phyloP scores from a whole-genome alignment of 2,888 invertebrate genomes.

The Eupithecia inturbata region DNA sequence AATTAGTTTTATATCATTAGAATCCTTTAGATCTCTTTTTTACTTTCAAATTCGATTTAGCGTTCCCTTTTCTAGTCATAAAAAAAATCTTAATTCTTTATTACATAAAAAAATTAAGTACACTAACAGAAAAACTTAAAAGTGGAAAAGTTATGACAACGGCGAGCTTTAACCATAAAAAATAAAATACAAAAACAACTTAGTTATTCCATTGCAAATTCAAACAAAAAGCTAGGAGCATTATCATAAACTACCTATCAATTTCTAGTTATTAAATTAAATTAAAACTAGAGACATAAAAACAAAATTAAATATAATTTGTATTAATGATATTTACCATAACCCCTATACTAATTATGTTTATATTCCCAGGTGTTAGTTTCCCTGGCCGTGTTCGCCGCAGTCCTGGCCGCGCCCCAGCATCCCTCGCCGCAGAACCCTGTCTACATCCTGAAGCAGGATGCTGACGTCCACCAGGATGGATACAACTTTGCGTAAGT shows the following conservation, averaged over 20 bases:
- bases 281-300: too few species aligned
- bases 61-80: background rate
- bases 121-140: background rate
- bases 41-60: background rate
- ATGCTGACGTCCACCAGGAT: constrained; percentile 63
- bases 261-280: too few species aligned
- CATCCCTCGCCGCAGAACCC: constrained; percentile 48
- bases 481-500: constrained; percentile 73
- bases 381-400: constrained; percentile 63
- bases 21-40: background rate
- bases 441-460: constrained; percentile 69
- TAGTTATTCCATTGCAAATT: background rate
- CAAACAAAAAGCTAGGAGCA: background rate
- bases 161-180: background rate
- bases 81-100: background rate
- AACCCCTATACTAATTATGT: background rate
- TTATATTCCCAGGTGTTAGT: constrained; percentile 57
- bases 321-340: too few species aligned
- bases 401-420: constrained; percentile 62
- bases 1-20: background rate
- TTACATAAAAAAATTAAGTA: background rate
- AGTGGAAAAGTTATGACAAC: background rate
- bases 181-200: background rate
- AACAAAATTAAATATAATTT: too few species aligned
- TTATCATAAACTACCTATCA: too few species aligned